Conservation (phyloP, 1,140 invertebrate species). For the Cotesia glomerata region DNA sequence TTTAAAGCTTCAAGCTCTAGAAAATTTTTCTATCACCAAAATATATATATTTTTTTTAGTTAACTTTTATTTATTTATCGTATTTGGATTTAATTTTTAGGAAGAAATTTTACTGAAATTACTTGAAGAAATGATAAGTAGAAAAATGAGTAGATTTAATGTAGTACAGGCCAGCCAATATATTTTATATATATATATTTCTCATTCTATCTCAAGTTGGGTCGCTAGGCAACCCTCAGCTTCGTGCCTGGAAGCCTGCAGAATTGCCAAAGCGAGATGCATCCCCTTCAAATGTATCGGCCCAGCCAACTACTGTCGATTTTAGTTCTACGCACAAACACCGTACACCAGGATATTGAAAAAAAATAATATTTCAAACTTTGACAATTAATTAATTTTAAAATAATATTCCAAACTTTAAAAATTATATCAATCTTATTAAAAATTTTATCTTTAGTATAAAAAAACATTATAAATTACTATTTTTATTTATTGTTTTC, state of each 20-base stretch:
- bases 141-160: constrained; percentile 16
- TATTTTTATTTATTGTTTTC: too few relatives aligned
- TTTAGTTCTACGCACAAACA: background rate
- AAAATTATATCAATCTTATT: too few relatives aligned
- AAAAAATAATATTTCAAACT: background rate
- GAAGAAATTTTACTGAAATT: background rate
- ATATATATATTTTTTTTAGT: too few relatives aligned
- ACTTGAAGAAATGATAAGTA: background rate
- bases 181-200: constrained; percentile 1
- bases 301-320: constrained; percentile 4
- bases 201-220: constrained; percentile 2
- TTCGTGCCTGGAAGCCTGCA: constrained; percentile 27
- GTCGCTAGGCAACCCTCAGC: constrained; percentile 38
- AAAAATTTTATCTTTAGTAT: too few relatives aligned
- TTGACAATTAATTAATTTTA: too few relatives aligned
- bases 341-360: background rate
- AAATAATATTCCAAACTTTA: too few relatives aligned
- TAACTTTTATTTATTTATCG: too few relatives aligned
- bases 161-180: constrained; percentile 17
- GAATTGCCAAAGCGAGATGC: constrained; percentile 25
- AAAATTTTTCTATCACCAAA: too few relatives aligned
- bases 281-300: constrained; percentile 9
- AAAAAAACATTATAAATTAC: too few relatives aligned
- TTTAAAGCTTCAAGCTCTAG: too few relatives aligned
- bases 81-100: too few relatives aligned